Base-by-base conservation (phyloP, 2,113 vertebrate species). In the Hirundichthys speculiger region DNA sequence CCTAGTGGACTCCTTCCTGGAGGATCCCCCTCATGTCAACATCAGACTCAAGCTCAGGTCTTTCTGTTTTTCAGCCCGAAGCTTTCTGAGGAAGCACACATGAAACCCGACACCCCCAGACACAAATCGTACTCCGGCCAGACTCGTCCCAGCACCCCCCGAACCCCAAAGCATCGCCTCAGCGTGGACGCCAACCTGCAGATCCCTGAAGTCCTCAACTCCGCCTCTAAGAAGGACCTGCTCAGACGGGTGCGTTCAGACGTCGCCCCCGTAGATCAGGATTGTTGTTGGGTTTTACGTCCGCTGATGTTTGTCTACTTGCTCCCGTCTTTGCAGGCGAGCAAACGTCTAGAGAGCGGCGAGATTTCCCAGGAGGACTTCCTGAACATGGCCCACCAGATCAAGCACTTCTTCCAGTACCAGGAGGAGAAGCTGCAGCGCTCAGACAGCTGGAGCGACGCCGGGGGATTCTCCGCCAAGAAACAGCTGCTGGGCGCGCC, bases 181-280 rank as follows among this genome's bases (percentile, higher is more conserved):
- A 99, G 96, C n/a, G 96, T 97, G 53, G 98, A 99, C 76, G 95
- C 95, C 65, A 96, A 99, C 88, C 88, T 99, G 80, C 95, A 98
- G 84, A 99, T 99, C 73, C 98, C 98, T 2, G 98, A 98, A 61
- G 96, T 92, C 59, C 74, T 99, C 45, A 96, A 95, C 67, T 91
- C 93, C 41, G 96, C 96, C 75, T 96, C 93, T 89, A 99, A 99
- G 82, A 94, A 95, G 77, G 97, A 99, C 73, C 92, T 99, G 69
- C 94, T 99, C 47, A 93, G 96, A 85, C 95, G 95, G 94, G 97
- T 99, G 85, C 0, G 80, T 57, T 43, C 21, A 38, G 19, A 19
- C 18, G 0, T 11, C 10, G 4, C 2, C 11, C 43, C n/a, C 1
- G 18, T n/a, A 14, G 18, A 0, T 2, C 12, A 20, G 18, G 6